These are phyloP conservation scores for Danio aesculapii DNA, from an alignment of 2,797 vertebrate genomes.

Conservation along the genomic window DNA sequence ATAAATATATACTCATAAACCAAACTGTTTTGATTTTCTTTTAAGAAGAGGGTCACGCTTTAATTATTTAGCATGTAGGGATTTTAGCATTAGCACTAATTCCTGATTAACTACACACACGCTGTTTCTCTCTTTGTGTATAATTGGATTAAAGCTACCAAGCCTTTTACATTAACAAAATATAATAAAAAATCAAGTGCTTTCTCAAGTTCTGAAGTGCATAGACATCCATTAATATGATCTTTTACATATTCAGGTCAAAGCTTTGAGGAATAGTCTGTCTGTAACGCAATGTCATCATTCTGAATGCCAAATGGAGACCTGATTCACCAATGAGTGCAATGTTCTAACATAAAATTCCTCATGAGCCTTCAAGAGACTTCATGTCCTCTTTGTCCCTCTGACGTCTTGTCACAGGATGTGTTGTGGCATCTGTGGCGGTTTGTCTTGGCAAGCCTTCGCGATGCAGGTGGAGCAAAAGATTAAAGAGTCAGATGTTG, in stretches of 20 bases:
- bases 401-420: background rate
- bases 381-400: slow-evolving; percentile 8
- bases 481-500: slow-evolving; percentile 52
- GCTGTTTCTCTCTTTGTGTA: background rate
- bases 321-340: background rate
- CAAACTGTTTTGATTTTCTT: background rate
- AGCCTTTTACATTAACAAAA: background rate
- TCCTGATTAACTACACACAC: background rate
- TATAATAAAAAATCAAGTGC: background rate
- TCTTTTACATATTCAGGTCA: background rate
- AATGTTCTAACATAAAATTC: background rate
- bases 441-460: slow-evolving; percentile 38
- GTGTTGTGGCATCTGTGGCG: slow-evolving; percentile 5
- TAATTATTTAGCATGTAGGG: background rate
- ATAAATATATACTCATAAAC: background rate
- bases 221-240: background rate
- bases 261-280: background rate
- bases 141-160: background rate
- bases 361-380: background rate
- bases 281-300: background rate
- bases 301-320: background rate
- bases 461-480: slow-evolving; percentile 34
- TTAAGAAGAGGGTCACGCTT: background rate
- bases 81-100: background rate
- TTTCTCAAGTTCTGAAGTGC: background rate